A percentile compares a stretch with the other conserved stretches of the same genome.
These are phyloP conservation scores for Electrona antarctica DNA, from an alignment of 2,113 vertebrate species.

Conservation along the genomic window DNA sequence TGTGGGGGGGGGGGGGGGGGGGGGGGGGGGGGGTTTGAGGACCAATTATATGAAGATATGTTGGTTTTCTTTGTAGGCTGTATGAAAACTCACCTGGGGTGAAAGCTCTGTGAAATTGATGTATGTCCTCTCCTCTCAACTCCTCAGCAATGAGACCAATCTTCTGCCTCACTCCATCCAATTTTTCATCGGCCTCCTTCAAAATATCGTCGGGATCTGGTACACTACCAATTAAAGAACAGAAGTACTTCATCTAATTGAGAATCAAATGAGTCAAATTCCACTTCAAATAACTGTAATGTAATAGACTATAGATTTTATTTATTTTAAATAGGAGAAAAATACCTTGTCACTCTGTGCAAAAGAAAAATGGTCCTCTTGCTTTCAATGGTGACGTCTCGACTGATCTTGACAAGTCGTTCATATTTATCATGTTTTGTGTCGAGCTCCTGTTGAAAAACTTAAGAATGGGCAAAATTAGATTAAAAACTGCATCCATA, in stretches of 20 bases:
- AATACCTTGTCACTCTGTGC: constrained; percentile 91
- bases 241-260: too few species aligned
- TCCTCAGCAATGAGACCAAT: constrained; percentile 92
- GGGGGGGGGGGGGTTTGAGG: too few species aligned
- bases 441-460: constrained; percentile 94
- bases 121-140: constrained; percentile 89
- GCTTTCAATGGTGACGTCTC: constrained; percentile 97
- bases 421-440: constrained; percentile 94
- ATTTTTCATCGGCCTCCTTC: constrained; percentile 88
- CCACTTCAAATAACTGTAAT: too few species aligned
- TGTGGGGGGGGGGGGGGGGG: too few species aligned
- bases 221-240: constrained; percentile 80
- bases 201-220: constrained; percentile 86
- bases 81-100: constrained; percentile 83
- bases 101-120: constrained; percentile 94
- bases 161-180: constrained; percentile 88
- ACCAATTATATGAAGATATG: too few species aligned
- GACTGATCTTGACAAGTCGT: constrained; percentile 93
- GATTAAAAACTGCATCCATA: background rate
- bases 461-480: constrained; percentile 61
- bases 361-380: constrained; percentile 96
- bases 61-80: background rate
- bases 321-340: too few species aligned
- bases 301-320: too few species aligned
- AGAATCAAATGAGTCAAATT: too few species aligned